Percentiles rank a stretch among this genome's conserved stretches.
Evolutionary conservation across 2,797 vertebrate genomes (phyloP).

Genomic region (Diglossa cyanea): DNA sequence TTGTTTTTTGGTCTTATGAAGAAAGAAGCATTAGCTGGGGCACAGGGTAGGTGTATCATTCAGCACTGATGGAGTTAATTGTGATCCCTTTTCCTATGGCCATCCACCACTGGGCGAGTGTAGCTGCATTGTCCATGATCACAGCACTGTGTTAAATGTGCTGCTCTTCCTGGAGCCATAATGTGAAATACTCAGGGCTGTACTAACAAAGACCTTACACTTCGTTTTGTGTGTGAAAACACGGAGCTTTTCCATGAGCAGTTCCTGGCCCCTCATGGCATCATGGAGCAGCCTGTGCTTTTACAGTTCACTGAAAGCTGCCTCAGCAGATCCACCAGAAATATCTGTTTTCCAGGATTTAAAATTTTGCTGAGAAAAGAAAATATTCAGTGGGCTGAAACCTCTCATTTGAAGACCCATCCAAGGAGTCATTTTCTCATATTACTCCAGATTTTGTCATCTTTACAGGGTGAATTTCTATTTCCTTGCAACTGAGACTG

Average conservation of each 20-base stretch:
- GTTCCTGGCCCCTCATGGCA: conserved; percentile 6
- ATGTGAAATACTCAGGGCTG: conserved; percentile 9
- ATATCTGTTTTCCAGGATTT: not conserved
- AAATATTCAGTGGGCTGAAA: not conserved
- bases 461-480: not conserved
- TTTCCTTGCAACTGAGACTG: not conserved
- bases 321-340: conserved; percentile 10
- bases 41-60: not conserved
- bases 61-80: conserved; percentile 19
- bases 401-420: not conserved
- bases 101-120: not conserved
- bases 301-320: not conserved
- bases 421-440: not conserved
- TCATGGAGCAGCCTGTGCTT: not conserved
- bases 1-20: not conserved
- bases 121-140: conserved; percentile 48
- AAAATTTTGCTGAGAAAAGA: not conserved
- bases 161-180: conserved; percentile 47
- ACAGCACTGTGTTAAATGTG: conserved; percentile 56
- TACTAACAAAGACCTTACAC: conserved; percentile 53
- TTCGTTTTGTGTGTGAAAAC: not conserved
- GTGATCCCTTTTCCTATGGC: not conserved
- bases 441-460: not conserved
- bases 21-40: not conserved
- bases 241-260: not conserved